Evolutionary conservation across 37 sponge, comb jelly and placozoan genomes (phyloP).

Genomic region (Chondrosia reniformis): DNA sequence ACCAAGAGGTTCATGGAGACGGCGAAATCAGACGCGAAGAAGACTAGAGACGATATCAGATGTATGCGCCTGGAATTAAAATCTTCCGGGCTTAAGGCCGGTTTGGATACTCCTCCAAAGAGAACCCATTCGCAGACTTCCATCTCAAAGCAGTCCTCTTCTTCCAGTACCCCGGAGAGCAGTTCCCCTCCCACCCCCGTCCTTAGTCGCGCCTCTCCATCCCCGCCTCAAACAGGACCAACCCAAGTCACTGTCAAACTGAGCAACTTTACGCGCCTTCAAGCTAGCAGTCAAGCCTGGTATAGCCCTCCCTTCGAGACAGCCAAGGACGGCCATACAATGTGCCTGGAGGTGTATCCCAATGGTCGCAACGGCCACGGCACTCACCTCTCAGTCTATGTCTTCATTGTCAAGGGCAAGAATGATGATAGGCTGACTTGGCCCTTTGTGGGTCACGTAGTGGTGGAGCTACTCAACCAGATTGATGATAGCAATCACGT

Average conservation of each 20-base stretch:
- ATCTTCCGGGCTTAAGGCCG: background rate
- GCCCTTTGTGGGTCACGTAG: constrained; percentile 17
- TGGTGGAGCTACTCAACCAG: constrained; percentile 21
- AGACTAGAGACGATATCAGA: background rate
- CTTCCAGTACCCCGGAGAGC: constrained; percentile 12
- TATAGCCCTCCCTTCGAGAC: constrained; percentile 18
- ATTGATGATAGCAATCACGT: background rate
- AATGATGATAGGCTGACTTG: constrained; percentile 4
- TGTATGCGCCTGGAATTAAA: background rate
- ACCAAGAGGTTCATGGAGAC: background rate
- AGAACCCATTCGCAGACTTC: background rate
- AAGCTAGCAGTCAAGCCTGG: constrained; percentile 16
- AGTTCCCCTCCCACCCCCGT: constrained; percentile 7
- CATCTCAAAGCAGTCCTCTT: background rate
- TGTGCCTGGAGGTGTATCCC: constrained; percentile 22
- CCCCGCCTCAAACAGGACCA: background rate
- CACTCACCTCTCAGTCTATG: constrained; percentile 13
- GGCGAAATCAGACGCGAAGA: constrained; percentile 2
- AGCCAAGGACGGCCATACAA: constrained; percentile 14
- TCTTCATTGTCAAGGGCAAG: constrained; percentile 19
- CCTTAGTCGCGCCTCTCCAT: background rate
- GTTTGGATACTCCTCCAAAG: background rate
- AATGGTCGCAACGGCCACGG: constrained; percentile 10
- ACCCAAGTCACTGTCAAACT: constrained; percentile 3
- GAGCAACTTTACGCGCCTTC: constrained; percentile 10